These are phyloP conservation scores for Collichthys lucidus DNA, from an alignment of 2,113 vertebrate genomes.

Conservation along the genomic window DNA sequence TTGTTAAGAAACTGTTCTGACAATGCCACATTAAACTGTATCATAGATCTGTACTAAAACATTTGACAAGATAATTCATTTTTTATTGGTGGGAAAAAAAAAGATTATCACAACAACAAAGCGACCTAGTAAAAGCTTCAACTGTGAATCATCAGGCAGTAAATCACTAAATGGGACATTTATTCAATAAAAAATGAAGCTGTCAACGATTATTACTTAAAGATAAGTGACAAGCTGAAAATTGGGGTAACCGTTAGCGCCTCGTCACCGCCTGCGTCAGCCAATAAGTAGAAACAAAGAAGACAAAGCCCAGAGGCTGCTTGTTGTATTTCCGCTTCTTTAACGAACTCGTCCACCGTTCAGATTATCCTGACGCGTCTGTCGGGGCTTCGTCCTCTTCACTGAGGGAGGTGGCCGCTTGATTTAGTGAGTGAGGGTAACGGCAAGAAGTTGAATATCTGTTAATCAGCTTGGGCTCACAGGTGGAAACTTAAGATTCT, in stretches of 20 bases:
- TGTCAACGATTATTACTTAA: constrained; percentile 55
- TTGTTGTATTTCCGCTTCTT: background rate
- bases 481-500: background rate
- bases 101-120: background rate
- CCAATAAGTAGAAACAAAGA: constrained; percentile 11
- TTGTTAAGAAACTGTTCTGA: background rate
- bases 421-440: background rate
- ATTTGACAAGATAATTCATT: background rate
- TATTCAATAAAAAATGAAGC: constrained; percentile 52
- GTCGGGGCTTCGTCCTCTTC: background rate
- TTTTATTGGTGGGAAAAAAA: background rate
- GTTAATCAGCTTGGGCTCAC: background rate
- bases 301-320: background rate
- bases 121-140: background rate
- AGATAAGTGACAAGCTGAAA: constrained; percentile 56
- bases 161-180: constrained; percentile 5
- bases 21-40: background rate
- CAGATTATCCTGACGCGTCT: background rate
- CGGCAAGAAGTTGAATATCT: background rate
- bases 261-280: constrained; percentile 33
- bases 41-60: background rate
- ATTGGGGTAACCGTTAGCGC: constrained; percentile 25
- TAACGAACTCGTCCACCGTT: background rate
- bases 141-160: constrained; percentile 21
- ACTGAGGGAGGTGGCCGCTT: background rate